A percentile compares a stretch with the other conserved stretches of the same genome.
Conservation (phyloP, 2,888 invertebrate species). For the Melipona bicolor region DNA sequence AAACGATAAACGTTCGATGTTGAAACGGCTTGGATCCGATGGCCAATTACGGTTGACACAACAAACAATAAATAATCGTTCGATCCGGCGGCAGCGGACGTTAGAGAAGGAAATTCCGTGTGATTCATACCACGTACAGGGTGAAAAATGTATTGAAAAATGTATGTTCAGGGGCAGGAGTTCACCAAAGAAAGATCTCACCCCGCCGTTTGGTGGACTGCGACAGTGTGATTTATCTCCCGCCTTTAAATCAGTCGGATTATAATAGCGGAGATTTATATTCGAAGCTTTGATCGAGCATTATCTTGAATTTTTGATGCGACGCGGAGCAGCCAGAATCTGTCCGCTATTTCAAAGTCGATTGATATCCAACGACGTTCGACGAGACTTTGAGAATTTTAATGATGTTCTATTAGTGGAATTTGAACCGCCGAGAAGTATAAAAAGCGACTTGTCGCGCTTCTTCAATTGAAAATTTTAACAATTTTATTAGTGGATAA, state of each 20-base stretch:
- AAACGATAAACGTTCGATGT: no score
- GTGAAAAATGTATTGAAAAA: constrained; percentile 31
- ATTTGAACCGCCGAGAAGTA: background rate
- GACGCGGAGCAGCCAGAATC: background rate
- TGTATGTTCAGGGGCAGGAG: constrained; percentile 13
- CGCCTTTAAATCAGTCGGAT: constrained; percentile 33
- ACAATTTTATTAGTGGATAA: no score
- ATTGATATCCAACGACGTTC: background rate
- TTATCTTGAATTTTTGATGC: constrained; percentile 9
- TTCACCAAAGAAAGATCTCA: constrained; percentile 19
- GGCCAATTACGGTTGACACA: constrained; percentile 7
- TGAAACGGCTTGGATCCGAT: background rate
- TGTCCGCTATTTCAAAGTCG: background rate
- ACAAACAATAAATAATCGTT: constrained; percentile 19
- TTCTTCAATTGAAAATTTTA: no score
- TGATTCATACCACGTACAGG: background rate
- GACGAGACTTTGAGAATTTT: background rate
- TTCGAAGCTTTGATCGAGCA: constrained; percentile 3
- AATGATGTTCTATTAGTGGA: background rate
- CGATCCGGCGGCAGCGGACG: background rate
- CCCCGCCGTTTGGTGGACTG: constrained; percentile 12
- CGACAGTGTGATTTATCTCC: constrained; percentile 25
- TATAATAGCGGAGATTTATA: constrained; percentile 34
- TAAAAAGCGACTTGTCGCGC: no score
- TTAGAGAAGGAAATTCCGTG: background rate